Evolutionary conservation across 1,140 invertebrate genomes (phyloP), one percentile per base, ranked within the genome.

Genomic region (Chrysoperla carnea): DNA sequence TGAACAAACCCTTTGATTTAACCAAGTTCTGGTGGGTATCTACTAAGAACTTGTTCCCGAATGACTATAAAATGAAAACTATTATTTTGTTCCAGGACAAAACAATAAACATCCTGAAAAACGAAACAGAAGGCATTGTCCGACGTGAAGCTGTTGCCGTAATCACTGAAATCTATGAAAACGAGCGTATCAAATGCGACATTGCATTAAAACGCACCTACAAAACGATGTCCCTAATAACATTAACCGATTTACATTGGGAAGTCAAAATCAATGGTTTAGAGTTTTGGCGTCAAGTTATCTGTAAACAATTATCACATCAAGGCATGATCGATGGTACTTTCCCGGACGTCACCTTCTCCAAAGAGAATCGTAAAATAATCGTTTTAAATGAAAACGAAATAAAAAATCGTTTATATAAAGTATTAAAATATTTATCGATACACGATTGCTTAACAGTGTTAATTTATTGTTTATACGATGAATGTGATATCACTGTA

Each of bases 301-400:
- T 83, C 11, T 61, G 70, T 11, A 67, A 70, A 2, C 66, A 75
- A 46, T 55, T 84, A 2, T 68, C 62, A 0, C 70, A 82, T 52
- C 79, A 84, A 60, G 82, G 81, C 27, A 82, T 85, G 77, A 69
- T 85, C 1, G 81, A 86, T 52, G 77, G 78, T 1, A 64, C 63
- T 0, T 86, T 86, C 59, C 81, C 81, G 0, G 70, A 70, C 0
- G 72, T 84, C 0, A 84, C 79, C 7, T 85, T 85, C 53, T 84
- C 80, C 1, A 82, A 75, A 56, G 76, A 82, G 52, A 66, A 78
- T 0, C 68, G 73, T 42, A 84, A 84, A 63, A 84, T 86, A 11
- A 73, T 84, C 9, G 70, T 69, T 1, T 57, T 85, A 1, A 78
- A 76, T 33, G 70, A 76, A 40, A 61, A 50, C 2, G 79, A 83